Base-by-base conservation (phyloP, 2,113 vertebrate genomes). In the Tetrao urogallus region DNA sequence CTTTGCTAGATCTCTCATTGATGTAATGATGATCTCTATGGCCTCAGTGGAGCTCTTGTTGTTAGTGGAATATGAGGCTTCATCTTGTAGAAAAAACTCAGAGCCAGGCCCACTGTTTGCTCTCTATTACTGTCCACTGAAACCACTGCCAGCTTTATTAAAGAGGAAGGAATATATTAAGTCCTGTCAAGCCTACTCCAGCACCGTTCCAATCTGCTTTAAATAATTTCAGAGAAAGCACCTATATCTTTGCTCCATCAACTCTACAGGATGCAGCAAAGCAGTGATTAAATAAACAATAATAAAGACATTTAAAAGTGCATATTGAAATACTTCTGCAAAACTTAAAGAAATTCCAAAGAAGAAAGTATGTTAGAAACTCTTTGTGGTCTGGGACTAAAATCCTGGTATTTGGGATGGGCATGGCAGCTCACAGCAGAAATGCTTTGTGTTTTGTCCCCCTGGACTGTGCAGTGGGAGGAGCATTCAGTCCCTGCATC, bases 111-210 rank as follows among this genome's bases (percentile, higher is more conserved):
- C 74, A 21, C 73, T 38, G 69, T 52, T 86, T 82, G 47, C 45
- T 64, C 42, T 69, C 32, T 38, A 43, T 63, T 67, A 66, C 30
- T 20, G 3, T 70, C 52, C 50, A 71, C 69, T 36, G 78, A 92
- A 67, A 65, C 7, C 21, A n/a, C 8, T 24, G 36, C 43, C 52
- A 90, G 73, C 25, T 86, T 95, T 95, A 58, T 92, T 92, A 69
- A 92, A 96, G 89, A 69, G 80, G 54, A 81, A 77, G 43, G 70
- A 19, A 58, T 82, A 79, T 60, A 24, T n/a, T 34, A 93, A 64
- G 36, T 57, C 61, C 38, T 20, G 16, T 79, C 78, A 43, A 69
- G 57, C 30, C 67, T 64, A 16, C 86, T 87, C 54, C 61, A 60
- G 50, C 34, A 65, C 70, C 19, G 8, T 70, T 89, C 71, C 60